Evolutionary conservation across 2,113 vertebrate species (phyloP).

Genomic region (Cynocephalus volans): DNA sequence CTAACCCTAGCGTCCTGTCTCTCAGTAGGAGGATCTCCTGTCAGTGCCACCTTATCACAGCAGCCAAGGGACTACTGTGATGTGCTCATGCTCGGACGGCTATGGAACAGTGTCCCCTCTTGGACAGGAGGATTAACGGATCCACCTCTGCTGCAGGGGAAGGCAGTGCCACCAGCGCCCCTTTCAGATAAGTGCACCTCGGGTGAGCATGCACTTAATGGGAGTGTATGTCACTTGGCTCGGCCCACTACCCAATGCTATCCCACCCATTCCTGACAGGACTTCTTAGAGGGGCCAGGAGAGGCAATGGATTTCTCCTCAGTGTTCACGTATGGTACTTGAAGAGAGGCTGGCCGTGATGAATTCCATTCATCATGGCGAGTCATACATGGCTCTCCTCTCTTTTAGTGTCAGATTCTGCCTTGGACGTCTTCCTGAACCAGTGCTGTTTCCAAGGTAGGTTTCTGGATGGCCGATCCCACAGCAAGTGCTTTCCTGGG

Average conservation of each 20-base stretch:
- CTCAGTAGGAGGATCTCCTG: neutral
- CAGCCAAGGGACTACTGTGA: no score
- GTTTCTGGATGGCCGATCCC: neutral
- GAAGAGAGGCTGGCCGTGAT: constrained; percentile 82
- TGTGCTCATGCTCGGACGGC: rapidly evolving
- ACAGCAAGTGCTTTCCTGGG: neutral
- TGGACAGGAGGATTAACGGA: neutral
- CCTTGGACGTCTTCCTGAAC: constrained; percentile 51
- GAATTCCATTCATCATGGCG: constrained; percentile 77
- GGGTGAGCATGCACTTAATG: constrained; percentile 77
- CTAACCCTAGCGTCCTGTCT: constrained; percentile 13
- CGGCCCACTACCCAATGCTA: constrained; percentile 80
- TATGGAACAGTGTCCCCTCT: neutral
- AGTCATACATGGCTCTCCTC: constrained; percentile 81
- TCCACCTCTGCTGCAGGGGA: neutral
- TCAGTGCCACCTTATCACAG: no score
- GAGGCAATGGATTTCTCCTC: neutral
- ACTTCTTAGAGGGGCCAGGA: neutral
- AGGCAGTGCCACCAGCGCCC: neutral
- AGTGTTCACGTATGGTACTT: constrained; percentile 49
- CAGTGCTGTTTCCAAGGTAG: constrained; percentile 15
- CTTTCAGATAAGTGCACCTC: constrained; percentile 78
- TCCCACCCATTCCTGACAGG: constrained; percentile 66
- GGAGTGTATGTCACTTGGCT: constrained; percentile 82
- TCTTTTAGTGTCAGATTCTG: constrained; percentile 73